Conservation (phyloP, 2,797 vertebrate genomes). For the Alca torda region DNA sequence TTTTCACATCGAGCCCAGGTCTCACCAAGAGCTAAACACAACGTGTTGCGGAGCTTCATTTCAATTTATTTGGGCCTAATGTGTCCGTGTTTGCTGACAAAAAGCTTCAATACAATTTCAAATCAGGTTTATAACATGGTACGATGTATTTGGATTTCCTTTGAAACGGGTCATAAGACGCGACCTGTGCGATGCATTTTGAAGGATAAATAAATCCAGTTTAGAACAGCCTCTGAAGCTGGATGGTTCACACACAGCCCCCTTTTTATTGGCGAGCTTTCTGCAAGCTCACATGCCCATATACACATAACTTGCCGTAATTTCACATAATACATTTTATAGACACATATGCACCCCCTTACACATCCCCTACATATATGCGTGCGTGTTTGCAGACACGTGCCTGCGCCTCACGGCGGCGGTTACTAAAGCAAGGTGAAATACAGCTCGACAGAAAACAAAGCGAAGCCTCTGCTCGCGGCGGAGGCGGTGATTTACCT, state of each 20-base stretch:
- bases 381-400: fast-evolving
- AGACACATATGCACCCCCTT: fast-evolving
- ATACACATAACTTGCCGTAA: too few relatives aligned
- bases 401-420: not conserved
- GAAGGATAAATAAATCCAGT: not conserved
- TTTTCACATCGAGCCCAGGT: not conserved
- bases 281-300: too few relatives aligned
- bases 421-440: not conserved
- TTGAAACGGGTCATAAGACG: not conserved
- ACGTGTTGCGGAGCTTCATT: fast-evolving
- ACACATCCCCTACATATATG: fast-evolving
- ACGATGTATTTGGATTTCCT: not conserved
- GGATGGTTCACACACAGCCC: too few relatives aligned
- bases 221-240: not conserved
- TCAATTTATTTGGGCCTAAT: fast-evolving
- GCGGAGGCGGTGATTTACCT: not conserved
- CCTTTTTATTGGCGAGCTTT: not conserved
- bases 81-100: fast-evolving
- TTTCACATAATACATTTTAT: fast-evolving
- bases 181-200: not conserved
- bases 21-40: not conserved
- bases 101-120: not conserved
- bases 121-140: not conserved
- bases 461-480: not conserved
- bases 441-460: not conserved